These are phyloP conservation scores for Maconellicoccus hirsutus DNA, from an alignment of 1,140 invertebrate species.

Conservation along the genomic window DNA sequence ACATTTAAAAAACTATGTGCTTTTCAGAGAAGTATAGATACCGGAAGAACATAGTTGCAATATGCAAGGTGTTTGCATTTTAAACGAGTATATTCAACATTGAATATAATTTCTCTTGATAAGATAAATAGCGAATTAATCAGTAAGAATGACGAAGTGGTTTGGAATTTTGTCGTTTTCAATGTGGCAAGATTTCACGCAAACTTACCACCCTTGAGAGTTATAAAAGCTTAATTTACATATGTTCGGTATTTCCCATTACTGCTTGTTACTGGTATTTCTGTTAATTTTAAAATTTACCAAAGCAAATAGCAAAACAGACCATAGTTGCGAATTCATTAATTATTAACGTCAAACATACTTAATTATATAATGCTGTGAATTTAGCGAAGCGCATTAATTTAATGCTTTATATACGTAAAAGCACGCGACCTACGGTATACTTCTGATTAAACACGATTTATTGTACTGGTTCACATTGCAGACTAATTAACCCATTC, in stretches of 20 bases:
- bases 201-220: not conserved
- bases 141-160: not conserved
- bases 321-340: not conserved
- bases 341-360: slow-evolving; percentile 1
- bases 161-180: not conserved
- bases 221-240: slow-evolving; percentile 10
- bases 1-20: no score
- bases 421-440: not conserved
- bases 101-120: not conserved
- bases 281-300: slow-evolving; percentile 1
- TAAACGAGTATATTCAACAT: no score
- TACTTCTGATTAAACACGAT: slow-evolving; percentile 4
- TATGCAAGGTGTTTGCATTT: no score
- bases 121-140: not conserved
- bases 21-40: no score
- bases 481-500: no score
- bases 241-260: not conserved
- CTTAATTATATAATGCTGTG: slow-evolving; percentile 5
- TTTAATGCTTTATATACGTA: not conserved
- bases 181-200: not conserved
- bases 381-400: slow-evolving; percentile 4
- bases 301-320: not conserved
- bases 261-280: not conserved
- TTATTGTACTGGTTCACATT: not conserved
- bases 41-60: no score